Conservation (phyloP, 92 coral and sea anemone species). For the Desmophyllum pertusum region DNA sequence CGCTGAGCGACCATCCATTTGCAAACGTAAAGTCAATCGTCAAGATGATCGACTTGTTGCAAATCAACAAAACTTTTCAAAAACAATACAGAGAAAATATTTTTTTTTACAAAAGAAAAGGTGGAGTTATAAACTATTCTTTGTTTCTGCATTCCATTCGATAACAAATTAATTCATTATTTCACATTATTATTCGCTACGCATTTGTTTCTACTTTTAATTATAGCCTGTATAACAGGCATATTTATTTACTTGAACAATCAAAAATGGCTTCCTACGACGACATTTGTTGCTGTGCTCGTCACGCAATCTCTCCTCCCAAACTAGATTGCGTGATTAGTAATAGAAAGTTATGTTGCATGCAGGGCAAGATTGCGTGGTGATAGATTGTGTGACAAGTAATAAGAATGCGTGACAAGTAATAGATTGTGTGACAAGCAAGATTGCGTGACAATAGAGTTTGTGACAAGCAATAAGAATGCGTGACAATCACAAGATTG, state of each 20-base stretch:
- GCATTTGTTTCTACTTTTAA: background rate
- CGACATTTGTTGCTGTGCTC: background rate
- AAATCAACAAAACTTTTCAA: slow-evolving; percentile 22
- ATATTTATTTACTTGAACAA: background rate
- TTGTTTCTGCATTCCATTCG: background rate
- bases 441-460: no score
- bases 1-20: background rate
- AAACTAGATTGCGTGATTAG: background rate
- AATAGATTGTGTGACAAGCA: background rate
- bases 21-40: background rate
- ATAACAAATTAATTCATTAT: slow-evolving; percentile 28
- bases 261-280: background rate
- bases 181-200: slow-evolving; percentile 11
- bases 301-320: background rate
- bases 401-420: background rate
- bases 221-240: slow-evolving; percentile 15
- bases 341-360: background rate
- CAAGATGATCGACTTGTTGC: slow-evolving; percentile 25
- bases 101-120: slow-evolving; percentile 17
- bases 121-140: background rate
- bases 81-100: background rate
- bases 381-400: no score
- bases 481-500: no score
- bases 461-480: no score
- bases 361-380: no score